phyloP scores from a whole-genome alignment of 1,140 invertebrate genomes.

The Acyrthosiphon pisum region DNA sequence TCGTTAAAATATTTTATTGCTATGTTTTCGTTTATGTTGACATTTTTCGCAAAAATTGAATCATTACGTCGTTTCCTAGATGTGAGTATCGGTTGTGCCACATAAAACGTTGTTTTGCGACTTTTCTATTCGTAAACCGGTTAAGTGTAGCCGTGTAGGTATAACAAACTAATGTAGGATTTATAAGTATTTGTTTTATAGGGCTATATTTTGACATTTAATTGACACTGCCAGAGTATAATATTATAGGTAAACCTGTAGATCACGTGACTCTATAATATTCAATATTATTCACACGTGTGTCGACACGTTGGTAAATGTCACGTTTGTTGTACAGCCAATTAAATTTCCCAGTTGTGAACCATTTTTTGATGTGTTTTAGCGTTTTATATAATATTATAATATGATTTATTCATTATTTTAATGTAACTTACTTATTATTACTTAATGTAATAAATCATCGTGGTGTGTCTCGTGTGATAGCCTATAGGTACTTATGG shows the following conservation, averaged over 20 bases:
- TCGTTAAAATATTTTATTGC: not conserved
- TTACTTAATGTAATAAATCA: not conserved
- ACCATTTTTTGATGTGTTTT: not conserved
- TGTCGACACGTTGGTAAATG: not conserved
- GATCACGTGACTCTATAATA: not conserved
- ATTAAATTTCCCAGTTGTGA: not conserved
- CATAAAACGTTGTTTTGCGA: not conserved
- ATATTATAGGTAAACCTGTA: not conserved
- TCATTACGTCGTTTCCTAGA: not conserved
- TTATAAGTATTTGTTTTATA: not conserved
- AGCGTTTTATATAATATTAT: not conserved
- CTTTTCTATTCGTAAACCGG: not conserved
- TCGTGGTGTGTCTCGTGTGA: not conserved
- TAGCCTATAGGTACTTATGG: not conserved
- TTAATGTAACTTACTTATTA: not conserved
- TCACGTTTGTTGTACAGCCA: not conserved
- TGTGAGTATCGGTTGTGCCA: not conserved
- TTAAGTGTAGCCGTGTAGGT: not conserved
- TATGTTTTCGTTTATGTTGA: not conserved
- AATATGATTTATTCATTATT: not conserved
- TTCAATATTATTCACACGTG: not conserved
- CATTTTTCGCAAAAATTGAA: not conserved
- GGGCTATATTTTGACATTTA: not conserved
- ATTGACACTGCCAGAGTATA: not conserved
- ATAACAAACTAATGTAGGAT: slow-evolving; percentile 9